phyloP scores from a whole-genome alignment of 2,888 invertebrate species.

The Cryptocephalus moraei region DNA sequence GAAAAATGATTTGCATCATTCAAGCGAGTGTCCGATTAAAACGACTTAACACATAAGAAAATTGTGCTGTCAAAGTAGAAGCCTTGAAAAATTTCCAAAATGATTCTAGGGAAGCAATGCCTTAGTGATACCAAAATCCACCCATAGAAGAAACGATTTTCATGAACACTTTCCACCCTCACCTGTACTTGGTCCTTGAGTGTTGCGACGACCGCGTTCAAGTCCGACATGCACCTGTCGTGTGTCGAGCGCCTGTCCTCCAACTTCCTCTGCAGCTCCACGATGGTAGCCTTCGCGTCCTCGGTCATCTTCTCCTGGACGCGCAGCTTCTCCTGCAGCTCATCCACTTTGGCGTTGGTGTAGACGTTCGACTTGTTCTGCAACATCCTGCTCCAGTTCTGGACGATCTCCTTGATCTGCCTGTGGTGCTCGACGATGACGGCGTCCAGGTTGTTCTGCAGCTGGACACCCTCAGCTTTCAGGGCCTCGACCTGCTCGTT shows the following conservation, averaged over 20 bases:
- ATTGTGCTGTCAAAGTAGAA: too few species aligned
- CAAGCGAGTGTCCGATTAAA: too few species aligned
- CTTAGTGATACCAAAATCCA: background rate
- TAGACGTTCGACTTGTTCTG: slow-evolving; percentile 13
- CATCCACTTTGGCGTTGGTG: slow-evolving; percentile 14
- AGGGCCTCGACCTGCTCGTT: slow-evolving; percentile 22
- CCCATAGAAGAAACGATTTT: background rate
- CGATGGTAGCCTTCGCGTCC: slow-evolving; percentile 18
- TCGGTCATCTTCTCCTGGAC: slow-evolving; percentile 19
- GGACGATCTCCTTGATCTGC: slow-evolving; percentile 23
- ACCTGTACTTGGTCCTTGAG: slow-evolving; percentile 25
- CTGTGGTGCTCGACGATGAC: slow-evolving; percentile 22
- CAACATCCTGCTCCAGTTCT: slow-evolving; percentile 23
- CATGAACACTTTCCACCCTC: background rate
- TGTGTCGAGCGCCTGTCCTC: slow-evolving; percentile 22
- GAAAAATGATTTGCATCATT: too few species aligned
- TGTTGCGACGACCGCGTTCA: slow-evolving; percentile 19
- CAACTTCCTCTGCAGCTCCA: slow-evolving; percentile 23
- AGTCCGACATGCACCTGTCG: slow-evolving; percentile 21
- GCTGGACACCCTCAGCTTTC: slow-evolving; percentile 21
- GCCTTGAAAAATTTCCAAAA: too few species aligned
- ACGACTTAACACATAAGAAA: too few species aligned
- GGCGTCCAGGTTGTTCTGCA: slow-evolving; percentile 25
- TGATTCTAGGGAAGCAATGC: too few species aligned
- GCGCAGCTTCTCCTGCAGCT: slow-evolving; percentile 21